Evolutionary conservation across 1,140 invertebrate species (phyloP).

Genomic region (Formica selysi): DNA sequence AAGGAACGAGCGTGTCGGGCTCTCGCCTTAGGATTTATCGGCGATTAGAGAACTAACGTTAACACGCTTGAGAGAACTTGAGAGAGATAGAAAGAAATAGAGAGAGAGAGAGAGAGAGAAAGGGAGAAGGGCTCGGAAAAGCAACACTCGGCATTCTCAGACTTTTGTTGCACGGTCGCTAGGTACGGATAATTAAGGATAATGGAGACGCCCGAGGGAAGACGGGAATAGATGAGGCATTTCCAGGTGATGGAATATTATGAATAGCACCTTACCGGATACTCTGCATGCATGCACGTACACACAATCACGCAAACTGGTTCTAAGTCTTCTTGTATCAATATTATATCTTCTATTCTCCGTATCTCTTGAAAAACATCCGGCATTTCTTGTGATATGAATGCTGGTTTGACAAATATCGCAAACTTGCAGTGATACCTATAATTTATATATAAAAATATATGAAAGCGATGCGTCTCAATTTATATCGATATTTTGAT

Average conservation of each 20-base stretch:
- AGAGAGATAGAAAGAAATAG: background rate
- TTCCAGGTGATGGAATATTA: conserved; percentile 76
- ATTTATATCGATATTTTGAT: background rate
- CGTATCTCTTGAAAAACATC: background rate
- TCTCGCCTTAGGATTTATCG: conserved; percentile 56
- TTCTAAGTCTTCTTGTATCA: conserved; percentile 48
- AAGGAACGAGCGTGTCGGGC: conserved; percentile 54
- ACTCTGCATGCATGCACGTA: conserved; percentile 42
- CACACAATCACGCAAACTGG: conserved; percentile 63
- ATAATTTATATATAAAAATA: background rate
- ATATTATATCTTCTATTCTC: conserved; percentile 45
- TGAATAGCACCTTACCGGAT: conserved; percentile 72
- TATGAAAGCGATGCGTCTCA: background rate
- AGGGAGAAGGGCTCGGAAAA: conserved; percentile 51
- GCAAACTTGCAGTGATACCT: background rate
- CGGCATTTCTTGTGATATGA: background rate
- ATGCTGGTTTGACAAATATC: background rate
- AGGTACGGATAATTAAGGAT: conserved; percentile 75
- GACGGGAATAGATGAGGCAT: conserved; percentile 74
- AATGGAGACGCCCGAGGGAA: conserved; percentile 74
- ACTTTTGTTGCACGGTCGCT: conserved; percentile 73
- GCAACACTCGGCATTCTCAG: conserved; percentile 45
- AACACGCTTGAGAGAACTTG: conserved; percentile 29
- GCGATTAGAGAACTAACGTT: conserved; percentile 61
- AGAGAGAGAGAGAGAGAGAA: background rate